Percentiles rank a stretch among this genome's conserved stretches.
phyloP scores from a whole-genome alignment of 2,797 vertebrate genomes.

The Sarcophilus harrisii region DNA sequence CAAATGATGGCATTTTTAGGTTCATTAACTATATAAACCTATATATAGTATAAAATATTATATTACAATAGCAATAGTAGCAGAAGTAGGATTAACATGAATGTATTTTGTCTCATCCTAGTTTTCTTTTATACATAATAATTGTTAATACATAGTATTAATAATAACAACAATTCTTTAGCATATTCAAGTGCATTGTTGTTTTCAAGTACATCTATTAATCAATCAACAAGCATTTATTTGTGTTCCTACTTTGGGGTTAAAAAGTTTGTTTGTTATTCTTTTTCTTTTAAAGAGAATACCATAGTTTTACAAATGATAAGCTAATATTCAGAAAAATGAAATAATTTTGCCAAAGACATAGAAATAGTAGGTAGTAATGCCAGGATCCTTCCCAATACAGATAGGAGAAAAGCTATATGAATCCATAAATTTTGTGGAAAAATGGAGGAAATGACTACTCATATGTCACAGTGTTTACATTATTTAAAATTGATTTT shows the following conservation, averaged over 20 bases:
- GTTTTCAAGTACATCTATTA: neutral
- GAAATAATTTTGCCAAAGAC: neutral
- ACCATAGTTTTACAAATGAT: neutral
- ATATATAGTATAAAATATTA: neutral
- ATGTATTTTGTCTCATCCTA: neutral
- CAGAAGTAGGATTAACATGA: neutral
- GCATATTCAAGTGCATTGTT: neutral
- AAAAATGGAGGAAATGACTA: neutral
- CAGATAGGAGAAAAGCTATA: neutral
- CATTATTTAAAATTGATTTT: neutral
- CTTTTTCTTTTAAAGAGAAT: neutral
- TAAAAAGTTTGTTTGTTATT: too few relatives aligned
- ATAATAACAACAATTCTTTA: neutral
- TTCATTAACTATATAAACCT: neutral
- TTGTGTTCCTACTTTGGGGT: neutral
- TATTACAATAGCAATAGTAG: neutral
- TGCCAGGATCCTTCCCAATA: neutral
- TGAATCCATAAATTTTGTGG: neutral
- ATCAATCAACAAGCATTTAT: too few relatives aligned
- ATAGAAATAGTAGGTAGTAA: neutral
- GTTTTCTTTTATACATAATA: neutral
- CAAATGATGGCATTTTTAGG: neutral
- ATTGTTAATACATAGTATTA: neutral
- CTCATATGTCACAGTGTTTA: neutral
- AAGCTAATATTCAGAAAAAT: neutral